phyloP scores from a whole-genome alignment of 2,888 invertebrate species.

The Habrosyne pyritoides region DNA sequence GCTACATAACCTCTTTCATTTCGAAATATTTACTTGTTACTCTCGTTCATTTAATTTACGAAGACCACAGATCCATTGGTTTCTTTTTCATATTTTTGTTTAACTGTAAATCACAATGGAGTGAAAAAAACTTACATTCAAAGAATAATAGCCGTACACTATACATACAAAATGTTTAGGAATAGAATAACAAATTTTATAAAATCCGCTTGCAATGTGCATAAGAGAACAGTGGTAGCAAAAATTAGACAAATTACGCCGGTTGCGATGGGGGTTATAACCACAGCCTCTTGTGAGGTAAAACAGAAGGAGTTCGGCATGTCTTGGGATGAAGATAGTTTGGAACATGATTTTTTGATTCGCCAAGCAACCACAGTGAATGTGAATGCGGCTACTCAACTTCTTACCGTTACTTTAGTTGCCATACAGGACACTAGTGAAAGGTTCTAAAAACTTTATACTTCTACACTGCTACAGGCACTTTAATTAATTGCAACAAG shows the following conservation, averaged over 20 bases:
- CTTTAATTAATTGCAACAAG: too few species aligned
- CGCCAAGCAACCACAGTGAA: constrained; percentile 80
- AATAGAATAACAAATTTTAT: constrained; percentile 52
- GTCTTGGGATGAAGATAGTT: constrained; percentile 52
- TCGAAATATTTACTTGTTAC: too few species aligned
- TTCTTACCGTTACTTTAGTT: constrained; percentile 79
- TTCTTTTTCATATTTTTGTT: neutral
- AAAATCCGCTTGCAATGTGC: constrained; percentile 39
- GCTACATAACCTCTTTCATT: too few species aligned
- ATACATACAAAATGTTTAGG: constrained; percentile 54
- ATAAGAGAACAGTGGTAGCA: constrained; percentile 37
- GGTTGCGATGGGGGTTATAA: constrained; percentile 54
- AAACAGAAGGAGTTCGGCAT: constrained; percentile 43
- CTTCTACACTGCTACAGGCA: too few species aligned
- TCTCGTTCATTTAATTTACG: neutral
- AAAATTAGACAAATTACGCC: constrained; percentile 54
- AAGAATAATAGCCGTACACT: constrained; percentile 9
- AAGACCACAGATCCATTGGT: too few species aligned
- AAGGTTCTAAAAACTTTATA: constrained; percentile 52
- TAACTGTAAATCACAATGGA: constrained; percentile 18
- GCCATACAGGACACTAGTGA: constrained; percentile 81
- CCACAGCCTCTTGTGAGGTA: constrained; percentile 57
- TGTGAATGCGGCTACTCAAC: constrained; percentile 81
- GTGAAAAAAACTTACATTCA: constrained; percentile 19
- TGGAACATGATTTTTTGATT: constrained; percentile 81